Base-by-base conservation (phyloP, 92 coral and sea anemone species). In the Epizoanthus rinbou region DNA sequence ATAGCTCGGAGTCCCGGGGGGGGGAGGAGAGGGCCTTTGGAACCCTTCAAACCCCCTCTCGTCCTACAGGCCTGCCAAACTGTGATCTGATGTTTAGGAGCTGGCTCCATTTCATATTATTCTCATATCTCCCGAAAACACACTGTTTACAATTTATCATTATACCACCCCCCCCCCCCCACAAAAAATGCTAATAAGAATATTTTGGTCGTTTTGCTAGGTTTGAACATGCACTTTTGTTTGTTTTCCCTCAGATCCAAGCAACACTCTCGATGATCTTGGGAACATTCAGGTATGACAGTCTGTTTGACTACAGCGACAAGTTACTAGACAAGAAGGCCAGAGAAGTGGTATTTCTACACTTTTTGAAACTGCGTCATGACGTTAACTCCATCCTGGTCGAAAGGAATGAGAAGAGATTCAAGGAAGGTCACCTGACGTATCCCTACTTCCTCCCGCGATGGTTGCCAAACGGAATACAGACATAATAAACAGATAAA, bases 381-480 rank as follows among this genome's bases (percentile, higher is more conserved):
- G 57, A 64, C 25, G 43, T 86, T 2, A 22, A 15, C 6, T 33
- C 58, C 8, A 66, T 18, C 31, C 10, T 71, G 41, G 75, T 23
- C 19, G n/a, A 8, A 35, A 47, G 79, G 63, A 85, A 85, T 69
- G 59, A 69, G 67, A 52, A 54, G 50, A 50, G 88, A 57, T 39
- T 85, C 4, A 23, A 31, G 17, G 43, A 76, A 21, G 88, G 88
- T 28, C 88, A 66, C 57, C 78, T 66, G 39, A 52, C 84, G 6
- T 85, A 85, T 24, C 88, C 88, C 14, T 85, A 85, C 54, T 76
- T 75, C 65, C 71, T 85, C 17, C 79, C 84, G 19, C 67, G 67
- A 18, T 85, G 84, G 88, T 70, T 85, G 54, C 84, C 84, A 17
- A 76, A 78, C 79, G 73, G 88, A 39, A 45, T 57, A 18, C 84